A percentile compares a stretch with the other conserved stretches of the same genome.
phyloP scores from a whole-genome alignment of 2,888 invertebrate species.

The Sminthurinus aureus region DNA sequence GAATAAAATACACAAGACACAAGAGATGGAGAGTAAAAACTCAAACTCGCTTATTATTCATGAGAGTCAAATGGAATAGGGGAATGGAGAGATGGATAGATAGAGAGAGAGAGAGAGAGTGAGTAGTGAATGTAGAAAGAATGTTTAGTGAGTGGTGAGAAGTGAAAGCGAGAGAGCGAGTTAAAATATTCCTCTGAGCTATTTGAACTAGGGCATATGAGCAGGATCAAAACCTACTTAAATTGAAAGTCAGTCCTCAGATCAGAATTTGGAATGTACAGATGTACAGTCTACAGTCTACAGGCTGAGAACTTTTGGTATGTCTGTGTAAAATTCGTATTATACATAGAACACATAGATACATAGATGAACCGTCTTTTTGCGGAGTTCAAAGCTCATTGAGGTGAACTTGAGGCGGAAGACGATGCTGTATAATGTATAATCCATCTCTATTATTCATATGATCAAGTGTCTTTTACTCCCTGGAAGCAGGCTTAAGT shows the following conservation, averaged over 20 bases:
- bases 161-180: not conserved
- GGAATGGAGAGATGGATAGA: not conserved
- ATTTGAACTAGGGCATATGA: constrained; percentile 11
- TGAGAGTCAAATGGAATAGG: constrained; percentile 10
- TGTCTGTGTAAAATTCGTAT: too few relatives aligned
- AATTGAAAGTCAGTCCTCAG: not conserved
- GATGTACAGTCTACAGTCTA: too few relatives aligned
- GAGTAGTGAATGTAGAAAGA: not conserved
- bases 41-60: constrained; percentile 5
- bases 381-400: not conserved
- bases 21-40: not conserved
- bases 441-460: not conserved
- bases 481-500: not conserved
- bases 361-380: too few relatives aligned
- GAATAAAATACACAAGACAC: not conserved
- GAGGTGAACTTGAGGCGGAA: not conserved
- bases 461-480: not conserved
- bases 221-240: constrained; percentile 1
- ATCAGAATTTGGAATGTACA: not conserved
- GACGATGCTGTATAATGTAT: not conserved
- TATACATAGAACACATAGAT: too few relatives aligned
- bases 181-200: not conserved
- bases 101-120: not conserved
- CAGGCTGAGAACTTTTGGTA: too few relatives aligned
- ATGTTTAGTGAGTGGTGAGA: not conserved